phyloP scores from a whole-genome alignment of 2,888 invertebrate genomes.

The Onthophagus sagittarius region DNA sequence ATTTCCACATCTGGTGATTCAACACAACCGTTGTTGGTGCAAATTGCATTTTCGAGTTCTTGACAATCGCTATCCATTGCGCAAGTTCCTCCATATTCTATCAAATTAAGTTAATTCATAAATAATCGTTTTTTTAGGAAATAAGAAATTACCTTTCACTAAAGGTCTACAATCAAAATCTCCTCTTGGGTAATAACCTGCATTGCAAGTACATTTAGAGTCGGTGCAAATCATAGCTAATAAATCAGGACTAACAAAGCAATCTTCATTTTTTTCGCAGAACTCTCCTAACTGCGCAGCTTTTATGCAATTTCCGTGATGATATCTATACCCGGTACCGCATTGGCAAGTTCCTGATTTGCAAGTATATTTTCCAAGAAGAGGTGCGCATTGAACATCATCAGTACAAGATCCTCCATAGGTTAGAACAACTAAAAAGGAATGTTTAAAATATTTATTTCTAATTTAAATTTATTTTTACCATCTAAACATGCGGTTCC shows the following conservation, averaged over 20 bases:
- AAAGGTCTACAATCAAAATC: conserved; percentile 20
- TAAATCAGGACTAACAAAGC: conserved; percentile 17
- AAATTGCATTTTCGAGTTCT: conserved; percentile 5
- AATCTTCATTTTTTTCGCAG: conserved; percentile 17
- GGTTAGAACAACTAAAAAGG: conserved; percentile 16
- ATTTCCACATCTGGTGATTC: not conserved
- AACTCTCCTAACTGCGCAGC: conserved; percentile 14
- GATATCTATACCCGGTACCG: conserved; percentile 15
- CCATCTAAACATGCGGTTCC: conserved; percentile 17
- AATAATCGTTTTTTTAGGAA: not conserved
- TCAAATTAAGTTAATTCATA: not conserved
- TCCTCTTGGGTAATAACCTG: conserved; percentile 20
- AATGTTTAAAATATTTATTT: not conserved
- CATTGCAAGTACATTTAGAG: conserved; percentile 17
- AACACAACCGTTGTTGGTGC: conserved; percentile 1
- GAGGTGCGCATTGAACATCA: conserved; percentile 17
- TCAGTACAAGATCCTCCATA: conserved; percentile 15
- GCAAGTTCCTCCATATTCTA: conserved; percentile 8
- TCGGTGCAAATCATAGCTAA: conserved; percentile 17
- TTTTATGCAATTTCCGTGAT: conserved; percentile 21
- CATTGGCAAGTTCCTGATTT: conserved; percentile 13
- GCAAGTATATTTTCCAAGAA: conserved; percentile 19
- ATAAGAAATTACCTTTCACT: conserved; percentile 11
- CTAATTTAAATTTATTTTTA: conserved; percentile 7
- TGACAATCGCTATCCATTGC: conserved; percentile 20